Percentiles rank a stretch among this genome's conserved stretches.
Conservation (phyloP, 2,888 invertebrate species). For the Andrena praecox region DNA sequence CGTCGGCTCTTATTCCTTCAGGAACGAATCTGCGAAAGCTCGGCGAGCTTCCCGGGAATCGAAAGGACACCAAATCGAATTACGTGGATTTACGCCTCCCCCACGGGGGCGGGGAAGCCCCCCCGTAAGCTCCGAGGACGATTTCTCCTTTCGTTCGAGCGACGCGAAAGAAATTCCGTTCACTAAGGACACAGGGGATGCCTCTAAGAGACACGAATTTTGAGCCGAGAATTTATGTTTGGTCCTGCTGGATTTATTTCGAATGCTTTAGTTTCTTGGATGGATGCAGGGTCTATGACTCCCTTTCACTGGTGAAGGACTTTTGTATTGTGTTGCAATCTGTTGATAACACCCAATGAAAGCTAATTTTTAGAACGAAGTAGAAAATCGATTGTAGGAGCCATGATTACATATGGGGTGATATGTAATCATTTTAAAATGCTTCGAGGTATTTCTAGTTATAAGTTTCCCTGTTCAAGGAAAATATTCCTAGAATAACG, state of each 20-base stretch:
- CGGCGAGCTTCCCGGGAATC: constrained; percentile 78
- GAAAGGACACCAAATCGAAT: constrained; percentile 81
- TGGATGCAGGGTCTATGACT: too few relatives aligned
- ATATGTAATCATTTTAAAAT: too few relatives aligned
- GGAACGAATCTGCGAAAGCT: constrained; percentile 54
- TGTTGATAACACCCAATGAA: too few relatives aligned
- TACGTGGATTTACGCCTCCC: constrained; percentile 71
- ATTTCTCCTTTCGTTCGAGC: constrained; percentile 15
- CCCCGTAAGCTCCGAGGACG: constrained; percentile 32
- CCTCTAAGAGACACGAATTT: constrained; percentile 3
- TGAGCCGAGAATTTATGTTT: neutral
- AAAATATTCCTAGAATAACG: too few relatives aligned
- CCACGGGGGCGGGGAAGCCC: neutral
- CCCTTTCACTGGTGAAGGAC: too few relatives aligned
- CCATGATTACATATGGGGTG: too few relatives aligned
- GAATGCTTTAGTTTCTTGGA: neutral
- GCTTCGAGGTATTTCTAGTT: too few relatives aligned
- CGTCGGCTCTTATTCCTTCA: constrained; percentile 38
- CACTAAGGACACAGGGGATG: constrained; percentile 6
- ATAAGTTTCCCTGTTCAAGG: too few relatives aligned
- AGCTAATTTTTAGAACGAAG: too few relatives aligned
- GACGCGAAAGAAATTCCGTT: constrained; percentile 29
- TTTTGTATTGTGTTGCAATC: too few relatives aligned
- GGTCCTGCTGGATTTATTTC: neutral
- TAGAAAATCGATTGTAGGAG: too few relatives aligned